Evolutionary conservation across 2,113 vertebrate genomes (phyloP).

Genomic region (Epinephelus fuscoguttatus): DNA sequence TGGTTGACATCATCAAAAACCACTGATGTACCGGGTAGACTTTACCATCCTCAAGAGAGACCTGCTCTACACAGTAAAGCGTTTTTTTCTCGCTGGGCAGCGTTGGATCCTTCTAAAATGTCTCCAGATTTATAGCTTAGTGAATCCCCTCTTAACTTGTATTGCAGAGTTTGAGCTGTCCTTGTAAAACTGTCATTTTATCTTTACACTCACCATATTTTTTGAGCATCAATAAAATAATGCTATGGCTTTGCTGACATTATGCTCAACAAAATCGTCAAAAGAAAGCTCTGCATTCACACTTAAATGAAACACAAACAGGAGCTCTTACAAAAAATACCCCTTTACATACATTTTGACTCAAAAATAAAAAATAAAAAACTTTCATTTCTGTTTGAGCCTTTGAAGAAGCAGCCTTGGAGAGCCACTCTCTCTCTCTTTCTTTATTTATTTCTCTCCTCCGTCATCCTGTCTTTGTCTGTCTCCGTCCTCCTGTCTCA

Average conservation of each 20-base stretch:
- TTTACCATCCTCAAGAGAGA: conserved; percentile 33
- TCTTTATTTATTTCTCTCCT: conserved; percentile 29
- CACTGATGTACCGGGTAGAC: conserved; percentile 22
- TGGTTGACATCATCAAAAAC: conserved; percentile 28
- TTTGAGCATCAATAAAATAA: not conserved
- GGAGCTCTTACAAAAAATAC: not conserved
- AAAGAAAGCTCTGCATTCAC: not conserved
- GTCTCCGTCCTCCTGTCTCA: conserved; percentile 47
- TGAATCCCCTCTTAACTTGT: conserved; percentile 30
- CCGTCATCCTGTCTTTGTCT: conserved; percentile 35
- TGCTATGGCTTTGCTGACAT: not conserved
- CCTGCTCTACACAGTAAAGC: conserved; percentile 13
- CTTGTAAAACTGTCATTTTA: conserved; percentile 43
- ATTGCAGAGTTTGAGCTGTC: conserved; percentile 22
- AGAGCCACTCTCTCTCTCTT: conserved; percentile 13
- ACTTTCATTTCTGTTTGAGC: conserved; percentile 21
- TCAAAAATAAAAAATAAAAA: conserved; percentile 27
- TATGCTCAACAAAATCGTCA: not conserved
- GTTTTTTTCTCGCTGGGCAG: conserved; percentile 12
- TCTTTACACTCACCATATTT: conserved; percentile 20
- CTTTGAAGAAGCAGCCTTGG: conserved; percentile 36
- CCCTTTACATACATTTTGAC: not conserved
- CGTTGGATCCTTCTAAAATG: conserved; percentile 11
- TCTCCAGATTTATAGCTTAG: conserved; percentile 23
- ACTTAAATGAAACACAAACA: conserved; percentile 5